These are phyloP conservation scores for Drosophila bipectinata DNA, from an alignment of 1,140 invertebrate genomes.

Conservation along the genomic window DNA sequence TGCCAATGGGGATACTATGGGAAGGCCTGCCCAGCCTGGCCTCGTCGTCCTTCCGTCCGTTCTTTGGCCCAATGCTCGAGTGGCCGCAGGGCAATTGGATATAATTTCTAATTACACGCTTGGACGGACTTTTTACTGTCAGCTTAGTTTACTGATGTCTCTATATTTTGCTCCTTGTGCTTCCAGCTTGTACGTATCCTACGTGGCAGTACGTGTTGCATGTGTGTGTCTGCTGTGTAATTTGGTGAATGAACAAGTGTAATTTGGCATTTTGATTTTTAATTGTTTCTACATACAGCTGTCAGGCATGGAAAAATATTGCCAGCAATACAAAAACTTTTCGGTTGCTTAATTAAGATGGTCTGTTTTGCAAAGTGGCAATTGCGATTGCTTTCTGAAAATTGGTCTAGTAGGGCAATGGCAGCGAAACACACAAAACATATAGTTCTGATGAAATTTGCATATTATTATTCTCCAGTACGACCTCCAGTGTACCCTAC, in stretches of 20 bases:
- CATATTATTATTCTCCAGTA: constrained; percentile 61
- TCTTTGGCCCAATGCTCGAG: constrained; percentile 60
- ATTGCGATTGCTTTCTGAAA: background rate
- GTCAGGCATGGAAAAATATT: constrained; percentile 71
- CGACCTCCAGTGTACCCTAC: constrained; percentile 17
- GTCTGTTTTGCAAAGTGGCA: constrained; percentile 13
- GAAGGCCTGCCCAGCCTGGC: background rate
- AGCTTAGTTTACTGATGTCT: constrained; percentile 82
- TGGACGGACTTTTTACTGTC: constrained; percentile 82
- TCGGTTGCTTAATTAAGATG: constrained; percentile 64
- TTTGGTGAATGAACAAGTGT: constrained; percentile 78
- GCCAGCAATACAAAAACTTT: constrained; percentile 56
- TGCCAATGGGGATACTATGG: too few species aligned
- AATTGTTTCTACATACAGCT: constrained; percentile 73
- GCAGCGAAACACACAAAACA: constrained; percentile 60
- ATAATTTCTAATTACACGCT: constrained; percentile 82
- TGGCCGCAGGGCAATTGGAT: constrained; percentile 81
- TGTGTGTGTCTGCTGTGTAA: constrained; percentile 58
- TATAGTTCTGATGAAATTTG: constrained; percentile 64
- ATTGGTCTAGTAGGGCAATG: constrained; percentile 49
- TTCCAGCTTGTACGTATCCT: background rate
- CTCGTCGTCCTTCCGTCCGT: constrained; percentile 41
- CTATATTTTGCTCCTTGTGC: constrained; percentile 58
- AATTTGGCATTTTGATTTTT: constrained; percentile 82
- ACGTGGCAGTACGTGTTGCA: background rate